A percentile compares a stretch with the other conserved stretches of the same genome.
Evolutionary conservation across 2,888 invertebrate species (phyloP).

Genomic region (Cheilosia impressa): DNA sequence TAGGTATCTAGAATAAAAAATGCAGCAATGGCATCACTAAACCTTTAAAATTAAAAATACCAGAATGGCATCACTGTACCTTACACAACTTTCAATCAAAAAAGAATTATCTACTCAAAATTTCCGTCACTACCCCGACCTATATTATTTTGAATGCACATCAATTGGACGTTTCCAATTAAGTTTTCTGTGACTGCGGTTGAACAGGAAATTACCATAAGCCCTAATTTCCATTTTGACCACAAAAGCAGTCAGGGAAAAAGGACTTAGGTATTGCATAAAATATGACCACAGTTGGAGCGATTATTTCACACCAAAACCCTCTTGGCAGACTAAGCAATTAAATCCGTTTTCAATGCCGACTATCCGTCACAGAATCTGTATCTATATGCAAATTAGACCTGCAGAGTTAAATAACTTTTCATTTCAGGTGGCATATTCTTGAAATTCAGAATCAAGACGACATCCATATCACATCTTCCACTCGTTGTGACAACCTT

Average conservation of each 20-base stretch:
- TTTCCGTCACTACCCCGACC: too few relatives aligned
- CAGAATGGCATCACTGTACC: too few relatives aligned
- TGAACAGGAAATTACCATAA: not conserved
- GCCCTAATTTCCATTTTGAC: not conserved
- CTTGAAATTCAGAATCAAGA: constrained; percentile 25
- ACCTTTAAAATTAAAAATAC: too few relatives aligned
- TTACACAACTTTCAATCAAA: too few relatives aligned
- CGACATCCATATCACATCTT: constrained; percentile 26
- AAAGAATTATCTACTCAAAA: too few relatives aligned
- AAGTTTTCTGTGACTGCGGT: not conserved
- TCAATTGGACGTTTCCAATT: not conserved
- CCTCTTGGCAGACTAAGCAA: constrained; percentile 39
- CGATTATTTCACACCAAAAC: constrained; percentile 12
- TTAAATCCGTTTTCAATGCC: constrained; percentile 52
- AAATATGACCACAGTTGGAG: constrained; percentile 2
- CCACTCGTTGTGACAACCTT: constrained; percentile 1
- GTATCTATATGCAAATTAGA: constrained; percentile 28
- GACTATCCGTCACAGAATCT: constrained; percentile 1
- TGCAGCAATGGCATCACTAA: too few relatives aligned
- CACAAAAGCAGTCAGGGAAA: not conserved
- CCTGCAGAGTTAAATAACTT: constrained; percentile 45
- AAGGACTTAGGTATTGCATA: constrained; percentile 9
- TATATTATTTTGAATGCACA: too few relatives aligned
- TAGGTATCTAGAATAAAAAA: too few relatives aligned
- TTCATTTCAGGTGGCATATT: not conserved